Percentiles rank a stretch among this genome's conserved stretches.
These are phyloP conservation scores for Cheilosia urbana DNA, from an alignment of 2,888 invertebrate genomes.

Conservation along the genomic window DNA sequence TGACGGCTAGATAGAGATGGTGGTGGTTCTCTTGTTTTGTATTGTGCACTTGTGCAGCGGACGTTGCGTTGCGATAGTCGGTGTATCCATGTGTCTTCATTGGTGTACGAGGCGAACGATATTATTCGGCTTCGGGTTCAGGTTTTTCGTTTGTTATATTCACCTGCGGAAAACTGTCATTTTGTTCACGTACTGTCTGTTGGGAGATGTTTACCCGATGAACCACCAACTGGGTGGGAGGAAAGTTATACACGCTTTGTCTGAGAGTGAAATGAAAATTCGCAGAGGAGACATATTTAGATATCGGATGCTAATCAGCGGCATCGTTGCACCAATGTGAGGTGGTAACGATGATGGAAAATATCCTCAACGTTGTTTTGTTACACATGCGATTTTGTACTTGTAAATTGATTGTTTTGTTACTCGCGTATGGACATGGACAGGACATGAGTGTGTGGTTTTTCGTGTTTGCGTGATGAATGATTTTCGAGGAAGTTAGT, in stretches of 20 bases:
- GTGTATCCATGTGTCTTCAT: constrained; percentile 6
- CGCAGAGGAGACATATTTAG: constrained; percentile 23
- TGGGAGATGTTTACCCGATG: constrained; percentile 28
- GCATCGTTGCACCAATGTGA: not conserved
- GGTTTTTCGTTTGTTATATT: constrained; percentile 7
- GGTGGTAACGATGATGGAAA: not conserved
- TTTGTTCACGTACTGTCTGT: constrained; percentile 8
- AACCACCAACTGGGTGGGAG: not conserved
- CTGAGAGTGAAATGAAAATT: constrained; percentile 9
- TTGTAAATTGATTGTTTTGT: constrained; percentile 31
- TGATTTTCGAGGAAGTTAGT: not conserved
- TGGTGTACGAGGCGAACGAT: not conserved
- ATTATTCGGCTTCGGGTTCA: constrained; percentile 21
- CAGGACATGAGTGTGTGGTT: not conserved
- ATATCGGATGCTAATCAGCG: constrained; percentile 39
- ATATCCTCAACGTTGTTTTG: not conserved
- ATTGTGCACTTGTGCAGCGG: constrained; percentile 22
- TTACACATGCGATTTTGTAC: not conserved
- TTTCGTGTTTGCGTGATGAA: not conserved
- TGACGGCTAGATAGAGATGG: not conserved
- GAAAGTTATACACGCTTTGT: not conserved
- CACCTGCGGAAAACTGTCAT: constrained; percentile 35
- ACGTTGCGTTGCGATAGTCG: constrained; percentile 8
- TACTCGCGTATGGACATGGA: too few relatives aligned
- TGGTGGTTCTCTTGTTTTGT: constrained; percentile 12